A percentile compares a stretch with the other conserved stretches of the same genome.
These are phyloP conservation scores for Lasioglossum pauxillum DNA, from an alignment of 2,888 invertebrate species.

Conservation along the genomic window DNA sequence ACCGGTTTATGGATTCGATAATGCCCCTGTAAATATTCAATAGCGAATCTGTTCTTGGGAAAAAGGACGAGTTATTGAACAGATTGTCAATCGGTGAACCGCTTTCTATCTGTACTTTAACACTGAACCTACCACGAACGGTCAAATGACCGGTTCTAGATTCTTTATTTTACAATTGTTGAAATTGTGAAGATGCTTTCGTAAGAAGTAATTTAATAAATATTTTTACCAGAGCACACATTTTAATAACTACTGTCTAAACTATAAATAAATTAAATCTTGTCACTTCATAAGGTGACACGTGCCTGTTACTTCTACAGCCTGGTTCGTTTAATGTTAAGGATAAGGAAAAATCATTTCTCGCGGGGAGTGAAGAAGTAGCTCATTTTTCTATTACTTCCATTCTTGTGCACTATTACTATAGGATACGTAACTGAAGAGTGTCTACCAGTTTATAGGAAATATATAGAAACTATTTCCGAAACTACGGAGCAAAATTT, in stretches of 20 bases:
- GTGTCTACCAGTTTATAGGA: background rate
- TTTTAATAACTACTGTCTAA: no score
- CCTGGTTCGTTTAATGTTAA: background rate
- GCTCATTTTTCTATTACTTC: background rate
- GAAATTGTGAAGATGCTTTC: no score
- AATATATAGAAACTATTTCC: background rate
- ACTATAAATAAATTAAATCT: no score
- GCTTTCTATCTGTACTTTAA: background rate
- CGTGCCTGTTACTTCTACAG: no score
- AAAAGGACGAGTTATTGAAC: background rate
- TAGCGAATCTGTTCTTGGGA: background rate
- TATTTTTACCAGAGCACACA: no score
- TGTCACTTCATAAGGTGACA: no score
- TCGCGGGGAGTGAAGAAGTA: background rate
- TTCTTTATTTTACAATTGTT: no score
- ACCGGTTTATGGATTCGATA: conserved; percentile 11
- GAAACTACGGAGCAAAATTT: background rate
- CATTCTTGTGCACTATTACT: background rate
- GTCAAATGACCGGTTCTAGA: no score
- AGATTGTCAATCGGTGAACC: background rate
- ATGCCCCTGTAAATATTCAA: background rate
- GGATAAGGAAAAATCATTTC: background rate
- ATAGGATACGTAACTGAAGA: background rate
- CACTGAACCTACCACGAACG: no score
- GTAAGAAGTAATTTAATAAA: no score